Evolutionary conservation across 2,797 vertebrate genomes (phyloP), one percentile per base, ranked within the genome.

Genomic region (Leptodactylus fallax): DNA sequence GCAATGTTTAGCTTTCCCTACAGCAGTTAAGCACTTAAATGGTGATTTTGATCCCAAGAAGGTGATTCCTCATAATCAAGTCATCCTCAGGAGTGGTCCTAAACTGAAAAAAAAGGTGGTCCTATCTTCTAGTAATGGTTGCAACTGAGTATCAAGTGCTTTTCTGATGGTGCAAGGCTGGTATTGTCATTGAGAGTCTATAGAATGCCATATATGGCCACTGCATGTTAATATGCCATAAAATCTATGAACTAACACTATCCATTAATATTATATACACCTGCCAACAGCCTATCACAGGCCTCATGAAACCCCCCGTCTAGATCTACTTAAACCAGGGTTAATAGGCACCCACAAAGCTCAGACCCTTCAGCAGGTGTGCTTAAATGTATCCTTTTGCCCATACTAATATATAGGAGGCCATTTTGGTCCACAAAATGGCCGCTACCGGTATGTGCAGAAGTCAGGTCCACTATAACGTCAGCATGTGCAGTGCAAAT

Each of bases 401-500:
- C 45, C 21, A 6, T n/a, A 23, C 72, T 76, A 51, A 53, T 76
- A 53, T 76, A 51, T n/a, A 14, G 19, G 9, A 53, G n/a, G 72
- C 49, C 72, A 53, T 8, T 76, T 76, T 76, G 67, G 21, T 56
- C 82, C 36, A 74, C 82, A 84, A 84, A 19, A 55, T 74, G 25
- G 82, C 53, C 17, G 45, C 56, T 25, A 49, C 56, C 58, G 3
- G 25, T 77, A 14, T 61, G 27, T 85, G 11, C 45, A 25, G 71
- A 3, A 11, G 47, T 58, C 23, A 7, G 58, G 56, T 74, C 16
- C 56, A 74, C 45, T 36, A 56, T 21, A 49, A 78, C 49, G 45
- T 85, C 77, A 25, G 63, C 36, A 55, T 80, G 76, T 81, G 87
- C 65, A 72, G 87, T 88, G 87, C 82, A 88, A 85, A 88, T 85